Conservation (phyloP, 1,140 invertebrate species). For the Venustaconcha ellipsiformis region DNA sequence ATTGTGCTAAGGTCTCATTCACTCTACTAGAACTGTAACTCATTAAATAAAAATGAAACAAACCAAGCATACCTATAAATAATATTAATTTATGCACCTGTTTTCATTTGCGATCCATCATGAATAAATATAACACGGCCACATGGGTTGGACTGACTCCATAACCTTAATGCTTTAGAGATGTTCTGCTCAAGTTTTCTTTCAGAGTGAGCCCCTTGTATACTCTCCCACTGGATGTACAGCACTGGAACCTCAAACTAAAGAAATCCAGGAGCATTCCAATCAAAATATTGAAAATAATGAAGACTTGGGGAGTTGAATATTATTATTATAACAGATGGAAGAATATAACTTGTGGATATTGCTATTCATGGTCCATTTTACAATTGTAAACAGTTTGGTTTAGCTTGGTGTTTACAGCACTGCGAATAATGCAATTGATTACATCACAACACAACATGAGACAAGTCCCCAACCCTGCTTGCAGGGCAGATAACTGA, state of each 20-base stretch:
- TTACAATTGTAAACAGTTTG: too few relatives aligned
- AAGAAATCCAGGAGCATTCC: not conserved
- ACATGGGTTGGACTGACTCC: slow-evolving; percentile 1
- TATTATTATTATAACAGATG: too few relatives aligned
- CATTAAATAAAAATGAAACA: not conserved
- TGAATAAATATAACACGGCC: slow-evolving; percentile 15
- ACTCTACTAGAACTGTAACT: not conserved
- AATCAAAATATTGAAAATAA: not conserved
- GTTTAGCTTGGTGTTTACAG: too few relatives aligned
- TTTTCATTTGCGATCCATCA: slow-evolving; percentile 18
- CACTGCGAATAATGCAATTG: too few relatives aligned
- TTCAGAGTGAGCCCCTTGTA: not conserved
- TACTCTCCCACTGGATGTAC: slow-evolving; percentile 13
- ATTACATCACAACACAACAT: too few relatives aligned
- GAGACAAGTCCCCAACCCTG: too few relatives aligned
- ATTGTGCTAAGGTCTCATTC: too few relatives aligned
- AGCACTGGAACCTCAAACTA: slow-evolving; percentile 24
- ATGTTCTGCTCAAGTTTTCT: not conserved
- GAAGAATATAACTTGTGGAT: too few relatives aligned
- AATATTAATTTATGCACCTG: slow-evolving; percentile 6
- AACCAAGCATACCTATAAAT: not conserved
- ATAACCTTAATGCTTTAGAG: slow-evolving; percentile 2
- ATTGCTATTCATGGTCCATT: too few relatives aligned
- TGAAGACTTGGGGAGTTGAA: too few relatives aligned
- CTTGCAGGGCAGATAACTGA: too few relatives aligned